phyloP scores from a whole-genome alignment of 2,113 vertebrate species.

The Vidua macroura region DNA sequence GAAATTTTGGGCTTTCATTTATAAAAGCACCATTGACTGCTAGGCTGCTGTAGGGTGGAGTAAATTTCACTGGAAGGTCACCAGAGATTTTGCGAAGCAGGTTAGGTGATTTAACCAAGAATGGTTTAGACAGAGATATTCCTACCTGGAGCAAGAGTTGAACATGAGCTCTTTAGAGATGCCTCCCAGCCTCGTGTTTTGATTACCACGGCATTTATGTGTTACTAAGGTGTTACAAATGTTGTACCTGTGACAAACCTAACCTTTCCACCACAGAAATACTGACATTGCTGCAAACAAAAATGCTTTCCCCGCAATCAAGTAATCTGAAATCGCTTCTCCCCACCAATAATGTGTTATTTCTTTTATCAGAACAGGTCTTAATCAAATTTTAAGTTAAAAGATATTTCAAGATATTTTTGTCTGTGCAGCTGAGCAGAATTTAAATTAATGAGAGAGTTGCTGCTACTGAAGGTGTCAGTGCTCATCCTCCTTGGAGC shows the following conservation, averaged over 20 bases:
- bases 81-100: not conserved
- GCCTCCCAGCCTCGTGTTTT: not conserved
- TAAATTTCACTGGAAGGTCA: not conserved
- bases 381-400: not conserved
- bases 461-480: not conserved
- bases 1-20: not conserved
- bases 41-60: not conserved
- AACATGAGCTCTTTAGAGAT: not conserved
- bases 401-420: not conserved
- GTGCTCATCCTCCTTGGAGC: not conserved
- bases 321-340: not conserved
- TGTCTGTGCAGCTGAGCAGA: not conserved
- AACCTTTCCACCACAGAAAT: not conserved
- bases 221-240: not conserved
- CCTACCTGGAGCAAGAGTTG: not conserved
- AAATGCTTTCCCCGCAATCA: not conserved
- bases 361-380: not conserved
- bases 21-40: not conserved
- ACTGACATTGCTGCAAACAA: not conserved
- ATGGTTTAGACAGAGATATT: not conserved
- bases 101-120: not conserved
- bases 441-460: not conserved
- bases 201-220: not conserved
- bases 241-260: not conserved
- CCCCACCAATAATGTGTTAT: not conserved